Percentiles rank a stretch among this genome's conserved stretches.
phyloP scores from a whole-genome alignment of 2,113 vertebrate species.

The Equus przewalskii region DNA sequence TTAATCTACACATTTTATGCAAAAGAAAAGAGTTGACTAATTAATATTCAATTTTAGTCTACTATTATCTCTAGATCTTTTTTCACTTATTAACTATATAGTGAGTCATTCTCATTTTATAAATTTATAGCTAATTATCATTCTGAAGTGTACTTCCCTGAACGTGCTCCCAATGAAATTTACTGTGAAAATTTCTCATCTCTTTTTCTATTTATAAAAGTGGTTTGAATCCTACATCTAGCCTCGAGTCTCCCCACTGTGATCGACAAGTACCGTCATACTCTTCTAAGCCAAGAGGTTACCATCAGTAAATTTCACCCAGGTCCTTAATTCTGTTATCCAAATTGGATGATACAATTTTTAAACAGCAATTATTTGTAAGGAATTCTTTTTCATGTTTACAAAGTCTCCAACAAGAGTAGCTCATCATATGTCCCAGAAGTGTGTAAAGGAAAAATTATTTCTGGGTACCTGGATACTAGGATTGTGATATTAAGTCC shows the following conservation, averaged over 20 bases:
- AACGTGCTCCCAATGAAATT: slow-evolving; percentile 29
- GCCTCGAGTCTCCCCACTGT: not conserved
- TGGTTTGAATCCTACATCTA: not conserved
- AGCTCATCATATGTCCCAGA: not conserved
- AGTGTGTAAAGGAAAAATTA: not conserved
- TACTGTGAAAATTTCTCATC: slow-evolving; percentile 25
- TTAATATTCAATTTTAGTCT: not conserved
- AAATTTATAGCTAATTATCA: slow-evolving; percentile 35
- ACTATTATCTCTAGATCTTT: not conserved
- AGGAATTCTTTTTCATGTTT: not conserved
- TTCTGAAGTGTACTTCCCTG: not conserved
- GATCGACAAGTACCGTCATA: not conserved
- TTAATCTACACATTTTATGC: not conserved
- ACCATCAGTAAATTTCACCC: not conserved
- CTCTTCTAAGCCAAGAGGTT: not conserved
- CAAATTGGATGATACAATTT: not conserved
- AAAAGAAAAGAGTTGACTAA: slow-evolving; percentile 41
- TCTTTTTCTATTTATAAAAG: slow-evolving; percentile 16
- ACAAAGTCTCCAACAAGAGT: not conserved
- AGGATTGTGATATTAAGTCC: not conserved
- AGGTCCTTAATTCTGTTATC: not conserved
- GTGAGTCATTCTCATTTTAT: not conserved
- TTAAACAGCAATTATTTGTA: not conserved
- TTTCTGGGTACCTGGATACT: not conserved
- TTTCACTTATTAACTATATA: slow-evolving; percentile 31